phyloP scores from a whole-genome alignment of 2,888 invertebrate genomes.

The Leptodirus hochenwartii region DNA sequence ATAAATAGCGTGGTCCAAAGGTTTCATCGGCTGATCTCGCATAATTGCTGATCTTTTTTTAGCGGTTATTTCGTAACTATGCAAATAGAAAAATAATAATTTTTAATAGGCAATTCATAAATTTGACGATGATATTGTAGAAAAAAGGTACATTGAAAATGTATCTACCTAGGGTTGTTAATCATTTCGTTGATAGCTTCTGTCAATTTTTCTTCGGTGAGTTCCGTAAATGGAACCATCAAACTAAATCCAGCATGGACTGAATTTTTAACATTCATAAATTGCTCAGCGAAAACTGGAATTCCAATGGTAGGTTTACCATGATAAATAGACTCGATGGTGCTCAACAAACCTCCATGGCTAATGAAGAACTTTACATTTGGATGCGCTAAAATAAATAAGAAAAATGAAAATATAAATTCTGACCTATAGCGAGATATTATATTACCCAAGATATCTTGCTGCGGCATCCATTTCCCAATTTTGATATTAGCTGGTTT shows the following conservation, averaged over 20 bases:
- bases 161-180: conserved; percentile 12
- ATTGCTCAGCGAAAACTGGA: conserved; percentile 15
- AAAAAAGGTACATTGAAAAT: no score
- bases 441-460: conserved; percentile 17
- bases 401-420: conserved; percentile 1
- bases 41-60: no score
- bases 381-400: conserved; percentile 12
- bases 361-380: conserved; percentile 15
- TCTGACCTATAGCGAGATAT: not conserved
- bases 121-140: no score
- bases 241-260: conserved; percentile 12
- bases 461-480: conserved; percentile 27
- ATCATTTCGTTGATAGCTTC: conserved; percentile 12
- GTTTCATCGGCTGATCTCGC: no score
- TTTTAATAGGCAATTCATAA: no score
- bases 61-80: no score
- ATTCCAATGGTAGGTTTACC: conserved; percentile 14
- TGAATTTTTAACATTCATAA: conserved; percentile 11
- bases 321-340: conserved; percentile 13
- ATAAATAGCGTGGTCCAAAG: no score
- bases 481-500: conserved; percentile 26
- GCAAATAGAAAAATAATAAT: no score
- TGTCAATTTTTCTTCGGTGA: conserved; percentile 11
- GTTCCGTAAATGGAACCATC: conserved; percentile 10
- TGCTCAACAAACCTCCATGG: conserved; percentile 15